phyloP scores from a whole-genome alignment of 2,797 vertebrate species.

The Garrulus glandarius region DNA sequence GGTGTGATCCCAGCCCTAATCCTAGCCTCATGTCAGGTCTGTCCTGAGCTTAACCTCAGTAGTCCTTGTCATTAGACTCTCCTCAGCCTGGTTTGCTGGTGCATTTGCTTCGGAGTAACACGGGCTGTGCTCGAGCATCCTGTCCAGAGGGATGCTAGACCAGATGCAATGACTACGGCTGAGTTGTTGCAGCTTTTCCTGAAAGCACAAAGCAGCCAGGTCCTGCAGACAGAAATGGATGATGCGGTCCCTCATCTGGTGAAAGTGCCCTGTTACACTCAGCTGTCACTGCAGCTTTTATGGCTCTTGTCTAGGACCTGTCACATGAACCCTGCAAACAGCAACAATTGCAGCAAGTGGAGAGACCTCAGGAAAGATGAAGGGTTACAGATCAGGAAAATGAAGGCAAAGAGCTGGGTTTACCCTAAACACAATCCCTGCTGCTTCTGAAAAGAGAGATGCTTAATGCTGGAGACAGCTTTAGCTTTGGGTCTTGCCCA shows the following conservation, averaged over 20 bases:
- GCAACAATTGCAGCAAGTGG: not conserved
- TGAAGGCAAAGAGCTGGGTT: not conserved
- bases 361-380: not conserved
- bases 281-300: not conserved
- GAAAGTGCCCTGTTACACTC: not conserved
- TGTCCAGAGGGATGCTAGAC: fast-evolving
- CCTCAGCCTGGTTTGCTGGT: not conserved
- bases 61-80: not conserved
- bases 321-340: not conserved
- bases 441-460: not conserved
- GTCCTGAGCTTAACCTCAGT: not conserved
- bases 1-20: not conserved
- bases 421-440: not conserved
- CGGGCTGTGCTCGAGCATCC: not conserved
- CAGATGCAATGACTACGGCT: fast-evolving
- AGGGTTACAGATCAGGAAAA: not conserved
- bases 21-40: not conserved
- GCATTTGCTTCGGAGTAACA: not conserved
- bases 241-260: slow-evolving; percentile 39
- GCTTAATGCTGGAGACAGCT: not conserved
- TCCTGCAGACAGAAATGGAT: not conserved
- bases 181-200: not conserved
- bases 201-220: not conserved
- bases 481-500: not conserved
- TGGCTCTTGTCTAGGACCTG: not conserved